A percentile compares a stretch with the other conserved stretches of the same genome.
Conservation (phyloP, 2,113 vertebrate species). For the Sinocyclocheilus grahami region DNA sequence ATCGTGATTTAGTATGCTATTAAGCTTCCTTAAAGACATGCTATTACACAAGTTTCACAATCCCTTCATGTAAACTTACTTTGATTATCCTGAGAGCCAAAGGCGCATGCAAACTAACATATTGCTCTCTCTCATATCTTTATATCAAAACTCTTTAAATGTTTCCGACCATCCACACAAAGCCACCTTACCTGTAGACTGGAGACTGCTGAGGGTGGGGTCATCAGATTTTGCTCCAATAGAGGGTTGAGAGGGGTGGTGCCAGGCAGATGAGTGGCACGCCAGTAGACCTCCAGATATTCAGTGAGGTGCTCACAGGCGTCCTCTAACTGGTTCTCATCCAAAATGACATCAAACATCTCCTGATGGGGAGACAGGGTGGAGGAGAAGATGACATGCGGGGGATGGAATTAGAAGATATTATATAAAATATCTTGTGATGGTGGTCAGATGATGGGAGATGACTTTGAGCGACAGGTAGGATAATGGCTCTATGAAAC, state of each 20-base stretch:
- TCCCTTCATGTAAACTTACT: neutral
- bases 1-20: neutral
- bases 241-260: conserved; percentile 76
- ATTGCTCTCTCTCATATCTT: neutral
- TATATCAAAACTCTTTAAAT: neutral
- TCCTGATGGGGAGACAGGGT: conserved; percentile 73
- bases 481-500: conserved; percentile 57
- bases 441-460: conserved; percentile 50
- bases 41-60: neutral
- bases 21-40: neutral
- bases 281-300: conserved; percentile 94
- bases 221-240: conserved; percentile 78
- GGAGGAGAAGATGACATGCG: conserved; percentile 23
- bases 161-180: neutral
- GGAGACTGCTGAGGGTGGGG: conserved; percentile 83
- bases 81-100: neutral
- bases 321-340: conserved; percentile 95
- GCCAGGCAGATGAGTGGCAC: conserved; percentile 88
- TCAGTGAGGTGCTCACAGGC: conserved; percentile 93
- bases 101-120: neutral
- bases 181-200: conserved; percentile 83
- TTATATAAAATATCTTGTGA: conserved; percentile 59
- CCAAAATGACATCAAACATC: conserved; percentile 94
- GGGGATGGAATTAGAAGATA: conserved; percentile 59
- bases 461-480: conserved; percentile 50